Conservation (phyloP, 2,113 vertebrate genomes). For the Spheniscus mendiculus region DNA sequence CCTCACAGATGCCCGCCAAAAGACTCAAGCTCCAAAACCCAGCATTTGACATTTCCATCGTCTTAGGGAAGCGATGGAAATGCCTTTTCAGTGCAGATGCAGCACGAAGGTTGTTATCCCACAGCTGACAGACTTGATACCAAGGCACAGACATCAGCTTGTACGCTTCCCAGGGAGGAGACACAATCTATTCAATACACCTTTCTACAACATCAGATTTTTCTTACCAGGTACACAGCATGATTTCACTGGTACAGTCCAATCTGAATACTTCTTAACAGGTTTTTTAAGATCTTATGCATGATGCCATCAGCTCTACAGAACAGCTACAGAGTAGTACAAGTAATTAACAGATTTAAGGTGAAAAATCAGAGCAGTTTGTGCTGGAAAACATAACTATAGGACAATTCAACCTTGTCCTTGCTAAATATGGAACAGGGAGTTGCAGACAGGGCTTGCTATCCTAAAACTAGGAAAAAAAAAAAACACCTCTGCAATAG, state of each 20-base stretch:
- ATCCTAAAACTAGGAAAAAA: background rate
- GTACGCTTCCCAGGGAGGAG: background rate
- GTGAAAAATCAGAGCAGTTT: background rate
- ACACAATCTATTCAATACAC: background rate
- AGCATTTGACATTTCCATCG: background rate
- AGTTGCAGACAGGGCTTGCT: background rate
- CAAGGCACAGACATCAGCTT: background rate
- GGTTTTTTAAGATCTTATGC: background rate
- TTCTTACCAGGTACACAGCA: background rate
- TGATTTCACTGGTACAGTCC: background rate
- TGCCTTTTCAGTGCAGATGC: background rate
- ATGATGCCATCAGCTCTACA: background rate
- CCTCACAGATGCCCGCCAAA: background rate
- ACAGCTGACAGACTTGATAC: background rate
- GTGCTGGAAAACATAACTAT: background rate
- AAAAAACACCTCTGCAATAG: background rate
- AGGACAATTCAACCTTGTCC: background rate
- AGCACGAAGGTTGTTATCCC: background rate
- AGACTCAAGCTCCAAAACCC: background rate
- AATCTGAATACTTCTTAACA: background rate
- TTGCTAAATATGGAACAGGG: background rate
- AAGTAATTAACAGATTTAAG: background rate
- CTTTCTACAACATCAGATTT: background rate
- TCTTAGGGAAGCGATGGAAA: background rate
- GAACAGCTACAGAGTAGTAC: background rate